phyloP scores from a whole-genome alignment of 2,113 vertebrate species.

The Noturus placidus region DNA sequence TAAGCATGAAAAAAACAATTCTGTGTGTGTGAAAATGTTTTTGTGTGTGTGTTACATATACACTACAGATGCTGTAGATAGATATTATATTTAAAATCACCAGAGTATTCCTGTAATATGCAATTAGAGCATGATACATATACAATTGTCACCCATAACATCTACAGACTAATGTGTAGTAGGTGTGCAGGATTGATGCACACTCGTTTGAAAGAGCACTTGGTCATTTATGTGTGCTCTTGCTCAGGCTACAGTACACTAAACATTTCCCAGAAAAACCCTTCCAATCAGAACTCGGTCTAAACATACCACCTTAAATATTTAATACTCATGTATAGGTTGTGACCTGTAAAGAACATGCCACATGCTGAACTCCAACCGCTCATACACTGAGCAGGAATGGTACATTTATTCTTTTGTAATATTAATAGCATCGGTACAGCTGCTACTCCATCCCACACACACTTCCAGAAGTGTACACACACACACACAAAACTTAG shows the following conservation, averaged over 20 bases:
- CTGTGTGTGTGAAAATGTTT: neutral
- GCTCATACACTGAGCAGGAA: constrained; percentile 3
- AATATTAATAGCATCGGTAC: constrained; percentile 39
- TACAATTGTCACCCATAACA: neutral
- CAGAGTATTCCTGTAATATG: neutral
- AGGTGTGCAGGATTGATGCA: neutral
- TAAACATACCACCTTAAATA: constrained; percentile 24
- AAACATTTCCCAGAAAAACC: neutral
- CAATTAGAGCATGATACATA: neutral
- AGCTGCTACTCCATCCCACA: constrained; percentile 29
- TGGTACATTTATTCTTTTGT: neutral
- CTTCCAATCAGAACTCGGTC: neutral
- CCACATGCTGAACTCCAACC: neutral
- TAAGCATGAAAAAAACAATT: neutral
- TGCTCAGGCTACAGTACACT: neutral
- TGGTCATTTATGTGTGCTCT: neutral
- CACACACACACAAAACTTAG: constrained; percentile 10
- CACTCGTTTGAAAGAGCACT: neutral
- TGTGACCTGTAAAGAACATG: neutral
- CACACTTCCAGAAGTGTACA: neutral
- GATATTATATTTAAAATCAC: neutral
- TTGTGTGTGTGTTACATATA: neutral
- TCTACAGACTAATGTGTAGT: neutral
- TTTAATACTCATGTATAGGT: constrained; percentile 27
- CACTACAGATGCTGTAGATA: neutral